Conservation (phyloP, 2,113 vertebrate genomes). For the Ondatra zibethicus region DNA sequence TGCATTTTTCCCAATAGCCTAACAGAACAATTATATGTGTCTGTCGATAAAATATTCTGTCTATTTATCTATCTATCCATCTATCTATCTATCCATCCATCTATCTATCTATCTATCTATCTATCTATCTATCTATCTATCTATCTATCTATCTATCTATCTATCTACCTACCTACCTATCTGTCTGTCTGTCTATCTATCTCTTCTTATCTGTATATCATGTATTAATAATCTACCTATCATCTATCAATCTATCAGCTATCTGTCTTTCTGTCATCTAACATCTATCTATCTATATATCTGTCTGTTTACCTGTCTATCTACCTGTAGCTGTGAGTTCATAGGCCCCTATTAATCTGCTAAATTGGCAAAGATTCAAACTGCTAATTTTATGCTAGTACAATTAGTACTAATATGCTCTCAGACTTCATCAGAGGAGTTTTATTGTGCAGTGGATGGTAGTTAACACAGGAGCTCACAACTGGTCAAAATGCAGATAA, state of each 20-base stretch:
- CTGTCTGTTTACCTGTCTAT: no score
- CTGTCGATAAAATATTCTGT: background rate
- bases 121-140: background rate
- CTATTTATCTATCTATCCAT: background rate
- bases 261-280: background rate
- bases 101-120: no score
- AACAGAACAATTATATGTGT: background rate
- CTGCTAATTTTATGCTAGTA: background rate
- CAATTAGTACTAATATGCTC: no score
- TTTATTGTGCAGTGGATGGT: background rate
- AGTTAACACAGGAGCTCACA: background rate
- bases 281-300: background rate
- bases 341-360: background rate
- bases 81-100: no score
- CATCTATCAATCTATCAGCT: background rate
- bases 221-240: no score
- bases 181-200: no score
- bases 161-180: no score
- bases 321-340: background rate
- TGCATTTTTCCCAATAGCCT: no score
- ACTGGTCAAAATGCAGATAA: background rate
- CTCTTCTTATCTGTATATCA: no score
- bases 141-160: no score
- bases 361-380: background rate
- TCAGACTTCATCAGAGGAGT: background rate